Conservation (phyloP, 2,797 vertebrate genomes). For the Kryptopterus vitreolus region DNA sequence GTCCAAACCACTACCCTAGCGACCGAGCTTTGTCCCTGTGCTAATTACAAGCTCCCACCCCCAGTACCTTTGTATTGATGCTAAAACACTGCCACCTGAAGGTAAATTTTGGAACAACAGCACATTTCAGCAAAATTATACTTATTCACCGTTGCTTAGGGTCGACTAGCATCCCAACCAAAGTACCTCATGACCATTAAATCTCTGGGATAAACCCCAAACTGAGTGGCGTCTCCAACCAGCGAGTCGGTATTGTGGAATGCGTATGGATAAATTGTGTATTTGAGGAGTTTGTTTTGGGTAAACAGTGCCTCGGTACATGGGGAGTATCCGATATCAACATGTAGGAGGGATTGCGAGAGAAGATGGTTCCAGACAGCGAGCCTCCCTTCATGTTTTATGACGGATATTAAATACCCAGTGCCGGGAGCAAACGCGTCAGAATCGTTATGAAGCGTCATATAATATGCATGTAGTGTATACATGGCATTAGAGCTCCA, state of each 20-base stretch:
- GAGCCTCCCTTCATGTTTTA: not conserved
- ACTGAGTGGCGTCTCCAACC: not conserved
- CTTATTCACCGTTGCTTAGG: too few relatives aligned
- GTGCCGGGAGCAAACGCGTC: not conserved
- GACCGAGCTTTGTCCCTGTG: too few relatives aligned
- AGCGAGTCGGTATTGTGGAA: not conserved
- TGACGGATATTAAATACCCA: conserved; percentile 12
- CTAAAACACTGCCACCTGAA: too few relatives aligned
- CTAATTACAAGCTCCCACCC: too few relatives aligned
- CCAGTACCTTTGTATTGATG: too few relatives aligned
- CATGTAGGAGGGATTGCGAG: conserved; percentile 1
- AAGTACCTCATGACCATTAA: not conserved
- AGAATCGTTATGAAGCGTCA: not conserved
- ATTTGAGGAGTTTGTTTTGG: not conserved
- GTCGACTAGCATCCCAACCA: not conserved
- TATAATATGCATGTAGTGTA: not conserved
- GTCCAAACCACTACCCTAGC: too few relatives aligned
- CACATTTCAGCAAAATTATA: too few relatives aligned
- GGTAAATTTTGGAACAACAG: too few relatives aligned
- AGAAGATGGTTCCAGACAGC: not conserved
- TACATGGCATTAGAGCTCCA: too few relatives aligned
- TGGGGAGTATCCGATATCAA: conserved; percentile 1
- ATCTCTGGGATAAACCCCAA: not conserved
- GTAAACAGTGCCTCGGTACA: not conserved
- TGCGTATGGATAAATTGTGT: not conserved